A percentile compares a stretch with the other conserved stretches of the same genome.
phyloP scores from a whole-genome alignment of 2,888 invertebrate species.

The Nymphalis urticae region DNA sequence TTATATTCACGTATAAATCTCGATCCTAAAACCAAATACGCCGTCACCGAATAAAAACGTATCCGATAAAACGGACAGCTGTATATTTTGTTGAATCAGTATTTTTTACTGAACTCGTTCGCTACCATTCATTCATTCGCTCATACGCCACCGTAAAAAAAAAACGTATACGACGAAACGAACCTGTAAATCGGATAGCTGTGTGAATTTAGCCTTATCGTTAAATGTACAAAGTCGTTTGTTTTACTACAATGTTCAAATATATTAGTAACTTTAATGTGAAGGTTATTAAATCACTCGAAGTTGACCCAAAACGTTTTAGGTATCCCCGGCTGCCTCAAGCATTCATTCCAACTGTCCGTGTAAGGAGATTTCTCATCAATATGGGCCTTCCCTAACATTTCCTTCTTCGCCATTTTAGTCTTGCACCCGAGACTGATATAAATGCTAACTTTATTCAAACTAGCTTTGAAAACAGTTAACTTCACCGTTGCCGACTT shows the following conservation, averaged over 20 bases:
- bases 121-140: no score
- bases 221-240: not conserved
- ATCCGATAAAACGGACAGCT: no score
- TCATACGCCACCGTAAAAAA: no score
- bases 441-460: conserved; percentile 84
- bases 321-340: conserved; percentile 78
- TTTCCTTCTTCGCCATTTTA: conserved; percentile 85
- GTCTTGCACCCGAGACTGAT: conserved; percentile 85
- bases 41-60: no score
- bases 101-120: no score
- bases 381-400: conserved; percentile 84
- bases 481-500: conserved; percentile 84
- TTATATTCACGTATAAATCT: no score
- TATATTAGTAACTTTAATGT: not conserved
- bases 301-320: conserved; percentile 83
- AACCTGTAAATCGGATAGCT: no score
- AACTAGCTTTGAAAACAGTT: conserved; percentile 83
- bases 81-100: no score
- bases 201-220: not conserved
- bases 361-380: conserved; percentile 82
- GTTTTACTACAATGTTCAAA: not conserved
- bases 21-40: no score
- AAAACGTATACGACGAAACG: no score
- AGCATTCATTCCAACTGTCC: conserved; percentile 84
- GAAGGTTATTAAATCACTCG: conserved; percentile 55